phyloP scores from a whole-genome alignment of 2,797 vertebrate species.

The Simalia tracyae region DNA sequence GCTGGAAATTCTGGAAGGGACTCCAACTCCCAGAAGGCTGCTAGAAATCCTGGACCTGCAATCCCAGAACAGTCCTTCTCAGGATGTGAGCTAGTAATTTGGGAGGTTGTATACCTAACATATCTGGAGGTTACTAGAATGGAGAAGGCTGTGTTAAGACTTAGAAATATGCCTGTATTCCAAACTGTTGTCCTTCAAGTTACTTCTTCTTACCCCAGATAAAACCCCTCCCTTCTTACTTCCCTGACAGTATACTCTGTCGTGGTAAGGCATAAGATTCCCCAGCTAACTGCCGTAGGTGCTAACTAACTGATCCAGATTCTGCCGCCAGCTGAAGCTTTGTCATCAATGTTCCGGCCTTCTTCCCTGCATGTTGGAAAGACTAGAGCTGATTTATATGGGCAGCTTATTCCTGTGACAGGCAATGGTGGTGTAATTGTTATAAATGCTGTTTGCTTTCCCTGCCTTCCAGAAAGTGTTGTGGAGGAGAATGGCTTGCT shows the following conservation, averaged over 20 bases:
- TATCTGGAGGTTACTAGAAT: neutral
- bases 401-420: neutral
- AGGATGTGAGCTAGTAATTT: no score
- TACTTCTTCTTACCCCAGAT: neutral
- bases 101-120: no score
- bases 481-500: constrained; percentile 7
- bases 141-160: neutral
- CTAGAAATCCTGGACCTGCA: no score
- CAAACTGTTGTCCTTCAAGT: neutral
- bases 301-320: neutral
- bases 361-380: neutral
- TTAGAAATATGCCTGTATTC: neutral
- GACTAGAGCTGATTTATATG: constrained; percentile 12
- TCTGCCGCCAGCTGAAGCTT: neutral
- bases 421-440: constrained; percentile 31
- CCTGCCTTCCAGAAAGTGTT: constrained; percentile 20
- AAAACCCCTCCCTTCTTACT: neutral
- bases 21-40: no score
- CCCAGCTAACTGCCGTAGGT: neutral
- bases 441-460: constrained; percentile 34
- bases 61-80: no score
- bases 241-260: neutral
- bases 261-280: neutral
- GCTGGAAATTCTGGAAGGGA: no score
- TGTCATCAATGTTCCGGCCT: neutral